Conservation (phyloP, 2,888 invertebrate genomes). For the Oxystoma pomonae region DNA sequence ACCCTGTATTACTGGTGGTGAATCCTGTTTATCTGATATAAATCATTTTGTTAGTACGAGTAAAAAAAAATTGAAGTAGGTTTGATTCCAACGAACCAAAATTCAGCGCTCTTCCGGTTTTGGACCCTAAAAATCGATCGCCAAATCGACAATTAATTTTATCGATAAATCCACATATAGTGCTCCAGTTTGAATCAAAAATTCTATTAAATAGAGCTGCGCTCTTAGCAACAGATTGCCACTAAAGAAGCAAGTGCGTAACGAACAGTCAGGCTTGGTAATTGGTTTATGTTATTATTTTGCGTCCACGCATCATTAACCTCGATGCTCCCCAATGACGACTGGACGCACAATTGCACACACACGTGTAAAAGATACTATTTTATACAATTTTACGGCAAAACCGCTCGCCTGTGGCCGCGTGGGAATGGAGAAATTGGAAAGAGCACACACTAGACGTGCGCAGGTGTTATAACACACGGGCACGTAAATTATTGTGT, state of each 20-base stretch:
- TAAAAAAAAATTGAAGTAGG: too few species aligned
- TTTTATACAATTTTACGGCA: constrained; percentile 15
- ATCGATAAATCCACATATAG: too few species aligned
- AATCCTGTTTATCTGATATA: not conserved
- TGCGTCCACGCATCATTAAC: constrained; percentile 21
- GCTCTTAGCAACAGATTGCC: not conserved
- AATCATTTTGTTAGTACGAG: too few species aligned
- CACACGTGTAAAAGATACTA: constrained; percentile 18
- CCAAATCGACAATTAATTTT: too few species aligned
- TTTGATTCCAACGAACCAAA: too few species aligned
- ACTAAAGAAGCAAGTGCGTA: not conserved
- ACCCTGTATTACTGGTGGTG: not conserved
- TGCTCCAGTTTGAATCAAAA: too few species aligned
- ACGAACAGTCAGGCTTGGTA: constrained; percentile 2
- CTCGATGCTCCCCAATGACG: constrained; percentile 12
- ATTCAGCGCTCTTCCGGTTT: too few species aligned
- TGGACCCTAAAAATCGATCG: too few species aligned
- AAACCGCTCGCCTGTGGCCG: constrained; percentile 1
- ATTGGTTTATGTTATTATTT: constrained; percentile 13
- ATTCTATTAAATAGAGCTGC: too few species aligned
- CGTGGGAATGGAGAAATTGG: constrained; percentile 19
- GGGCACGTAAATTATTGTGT: not conserved
- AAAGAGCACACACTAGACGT: not conserved
- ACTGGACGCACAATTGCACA: not conserved
- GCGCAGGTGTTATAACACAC: not conserved